Conservation (phyloP, 2,113 vertebrate genomes). For the Gymnogyps californianus region DNA sequence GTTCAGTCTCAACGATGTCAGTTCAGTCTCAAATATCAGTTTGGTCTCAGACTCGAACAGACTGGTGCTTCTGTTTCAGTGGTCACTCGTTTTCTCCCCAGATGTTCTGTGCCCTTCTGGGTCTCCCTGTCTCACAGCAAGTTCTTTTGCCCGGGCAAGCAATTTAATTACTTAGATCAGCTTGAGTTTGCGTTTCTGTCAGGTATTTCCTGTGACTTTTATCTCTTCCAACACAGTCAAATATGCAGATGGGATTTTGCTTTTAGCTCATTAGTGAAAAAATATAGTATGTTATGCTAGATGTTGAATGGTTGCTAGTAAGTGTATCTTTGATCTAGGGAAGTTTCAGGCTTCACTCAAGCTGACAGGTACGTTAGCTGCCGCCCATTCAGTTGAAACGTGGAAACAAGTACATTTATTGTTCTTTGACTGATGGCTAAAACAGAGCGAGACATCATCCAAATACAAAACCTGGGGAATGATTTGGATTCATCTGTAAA, state of each 20-base stretch:
- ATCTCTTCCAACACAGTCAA: not conserved
- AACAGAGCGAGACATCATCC: not conserved
- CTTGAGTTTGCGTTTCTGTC: not conserved
- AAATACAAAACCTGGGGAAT: not conserved
- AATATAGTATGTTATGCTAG: not conserved
- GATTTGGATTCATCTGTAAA: not conserved
- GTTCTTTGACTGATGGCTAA: not conserved
- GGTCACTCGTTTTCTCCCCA: not conserved
- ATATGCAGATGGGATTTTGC: not conserved
- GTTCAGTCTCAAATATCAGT: fast-evolving
- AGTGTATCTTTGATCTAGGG: not conserved
- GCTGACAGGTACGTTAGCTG: not conserved
- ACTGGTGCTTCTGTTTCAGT: not conserved
- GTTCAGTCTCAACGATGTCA: fast-evolving
- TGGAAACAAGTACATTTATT: not conserved
- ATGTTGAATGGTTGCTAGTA: not conserved
- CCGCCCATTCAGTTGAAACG: not conserved
- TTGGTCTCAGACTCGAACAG: not conserved
- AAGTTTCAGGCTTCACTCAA: not conserved
- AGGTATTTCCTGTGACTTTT: not conserved
- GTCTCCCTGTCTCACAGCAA: not conserved
- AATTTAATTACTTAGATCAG: not conserved
- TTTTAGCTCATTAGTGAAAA: not conserved
- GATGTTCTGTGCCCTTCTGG: not conserved
- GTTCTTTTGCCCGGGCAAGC: not conserved